Evolutionary conservation across 1,140 invertebrate genomes (phyloP).

Genomic region (Portunus trituberculatus): DNA sequence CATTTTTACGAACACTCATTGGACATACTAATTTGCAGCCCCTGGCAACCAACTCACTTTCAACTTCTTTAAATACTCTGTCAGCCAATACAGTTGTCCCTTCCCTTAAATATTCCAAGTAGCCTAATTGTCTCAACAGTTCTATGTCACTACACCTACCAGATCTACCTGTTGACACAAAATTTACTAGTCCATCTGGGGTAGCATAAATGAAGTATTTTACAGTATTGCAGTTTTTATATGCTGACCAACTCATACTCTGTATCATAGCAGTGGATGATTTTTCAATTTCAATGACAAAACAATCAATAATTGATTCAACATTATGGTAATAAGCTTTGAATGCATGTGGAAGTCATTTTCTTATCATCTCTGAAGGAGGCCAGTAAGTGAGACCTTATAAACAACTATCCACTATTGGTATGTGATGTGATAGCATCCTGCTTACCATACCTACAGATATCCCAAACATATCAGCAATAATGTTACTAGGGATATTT

Average conservation of each 20-base stretch:
- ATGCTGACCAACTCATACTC: too few relatives aligned
- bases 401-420: too few relatives aligned
- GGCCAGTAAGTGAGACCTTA: too few relatives aligned
- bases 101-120: too few relatives aligned
- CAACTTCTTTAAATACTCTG: not conserved
- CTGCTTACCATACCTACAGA: not conserved
- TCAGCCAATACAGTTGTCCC: too few relatives aligned
- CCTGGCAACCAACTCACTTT: conserved; percentile 28
- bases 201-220: not conserved
- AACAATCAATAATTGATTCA: too few relatives aligned
- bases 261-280: not conserved
- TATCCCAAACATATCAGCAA: not conserved
- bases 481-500: not conserved
- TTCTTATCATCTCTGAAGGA: too few relatives aligned
- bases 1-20: not conserved
- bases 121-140: not conserved
- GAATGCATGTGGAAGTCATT: too few relatives aligned
- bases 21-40: conserved; percentile 29
- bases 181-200: conserved; percentile 15
- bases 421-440: too few relatives aligned
- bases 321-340: too few relatives aligned
- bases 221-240: not conserved
- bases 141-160: not conserved
- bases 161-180: not conserved
- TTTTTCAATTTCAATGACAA: not conserved